These are phyloP conservation scores for Drosophila sordidula DNA, from an alignment of 2,888 invertebrate species.

Conservation along the genomic window DNA sequence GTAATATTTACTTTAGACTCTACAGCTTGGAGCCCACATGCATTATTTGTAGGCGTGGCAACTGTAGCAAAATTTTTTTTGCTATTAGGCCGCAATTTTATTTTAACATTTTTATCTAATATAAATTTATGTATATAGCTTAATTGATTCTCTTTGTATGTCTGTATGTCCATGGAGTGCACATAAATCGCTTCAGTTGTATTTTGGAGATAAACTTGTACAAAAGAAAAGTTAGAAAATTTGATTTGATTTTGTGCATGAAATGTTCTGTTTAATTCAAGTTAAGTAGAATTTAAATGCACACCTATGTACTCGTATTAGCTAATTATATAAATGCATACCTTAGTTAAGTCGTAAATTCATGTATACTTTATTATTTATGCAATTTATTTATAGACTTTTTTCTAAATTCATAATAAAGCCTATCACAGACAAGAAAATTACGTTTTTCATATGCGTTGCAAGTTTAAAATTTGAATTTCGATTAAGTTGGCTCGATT, in stretches of 20 bases:
- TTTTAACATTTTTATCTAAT: slow-evolving; percentile 23
- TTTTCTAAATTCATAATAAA: slow-evolving; percentile 70
- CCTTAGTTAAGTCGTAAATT: slow-evolving; percentile 54
- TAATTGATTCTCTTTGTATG: slow-evolving; percentile 46
- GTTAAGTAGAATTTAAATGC: slow-evolving; percentile 55
- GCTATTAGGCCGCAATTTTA: slow-evolving; percentile 26
- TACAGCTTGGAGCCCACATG: slow-evolving; percentile 5
- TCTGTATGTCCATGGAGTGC: slow-evolving; percentile 49
- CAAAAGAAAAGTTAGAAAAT: slow-evolving; percentile 29
- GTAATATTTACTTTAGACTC: slow-evolving; percentile 75
- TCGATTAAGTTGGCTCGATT: background rate
- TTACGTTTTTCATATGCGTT: background rate
- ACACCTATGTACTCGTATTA: slow-evolving; percentile 67
- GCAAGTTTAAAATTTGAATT: slow-evolving; percentile 8
- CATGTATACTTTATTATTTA: slow-evolving; percentile 69
- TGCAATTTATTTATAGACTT: slow-evolving; percentile 65
- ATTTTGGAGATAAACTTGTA: slow-evolving; percentile 35
- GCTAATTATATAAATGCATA: slow-evolving; percentile 60
- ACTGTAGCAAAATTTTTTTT: slow-evolving; percentile 42
- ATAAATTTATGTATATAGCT: slow-evolving; percentile 58
- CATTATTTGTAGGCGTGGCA: slow-evolving; percentile 29
- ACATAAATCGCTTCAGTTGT: slow-evolving; percentile 15
- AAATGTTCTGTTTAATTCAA: slow-evolving; percentile 53
- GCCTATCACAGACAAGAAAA: slow-evolving; percentile 36
- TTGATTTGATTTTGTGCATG: slow-evolving; percentile 30